phyloP scores from a whole-genome alignment of 2,888 invertebrate species.

The Caenorhabditis angaria region DNA sequence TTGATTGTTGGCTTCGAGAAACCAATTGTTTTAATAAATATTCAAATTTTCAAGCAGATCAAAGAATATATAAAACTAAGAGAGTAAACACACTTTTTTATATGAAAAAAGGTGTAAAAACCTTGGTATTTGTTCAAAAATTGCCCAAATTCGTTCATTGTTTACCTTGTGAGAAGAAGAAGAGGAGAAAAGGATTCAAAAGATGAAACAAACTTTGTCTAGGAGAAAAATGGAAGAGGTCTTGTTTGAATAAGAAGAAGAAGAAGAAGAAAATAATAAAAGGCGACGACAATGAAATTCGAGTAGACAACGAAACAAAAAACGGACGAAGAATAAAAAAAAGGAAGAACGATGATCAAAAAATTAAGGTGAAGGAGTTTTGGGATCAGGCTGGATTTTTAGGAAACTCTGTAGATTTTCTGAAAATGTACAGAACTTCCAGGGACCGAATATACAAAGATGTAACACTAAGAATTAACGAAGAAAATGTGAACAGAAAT shows the following conservation, averaged over 20 bases:
- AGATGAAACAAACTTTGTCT: conserved; percentile 2
- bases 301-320: not conserved
- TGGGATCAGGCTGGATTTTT: no score
- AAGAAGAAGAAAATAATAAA: no score
- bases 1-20: no score
- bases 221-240: not conserved
- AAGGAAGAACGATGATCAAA: not conserved
- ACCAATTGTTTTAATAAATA: no score
- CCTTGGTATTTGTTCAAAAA: not conserved
- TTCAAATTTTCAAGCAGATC: not conserved
- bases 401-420: no score
- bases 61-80: not conserved
- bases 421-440: no score
- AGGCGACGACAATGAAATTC: not conserved
- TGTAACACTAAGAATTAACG: no score
- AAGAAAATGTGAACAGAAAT: no score
- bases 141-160: conserved; percentile 4
- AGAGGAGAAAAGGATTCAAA: not conserved
- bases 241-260: conserved; percentile 2
- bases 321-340: not conserved
- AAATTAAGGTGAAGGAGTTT: no score
- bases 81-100: not conserved
- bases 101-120: not conserved
- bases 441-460: no score
- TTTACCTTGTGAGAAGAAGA: not conserved